These are phyloP conservation scores for Ypsolopha sequella DNA, from an alignment of 2,888 invertebrate species.

Conservation along the genomic window DNA sequence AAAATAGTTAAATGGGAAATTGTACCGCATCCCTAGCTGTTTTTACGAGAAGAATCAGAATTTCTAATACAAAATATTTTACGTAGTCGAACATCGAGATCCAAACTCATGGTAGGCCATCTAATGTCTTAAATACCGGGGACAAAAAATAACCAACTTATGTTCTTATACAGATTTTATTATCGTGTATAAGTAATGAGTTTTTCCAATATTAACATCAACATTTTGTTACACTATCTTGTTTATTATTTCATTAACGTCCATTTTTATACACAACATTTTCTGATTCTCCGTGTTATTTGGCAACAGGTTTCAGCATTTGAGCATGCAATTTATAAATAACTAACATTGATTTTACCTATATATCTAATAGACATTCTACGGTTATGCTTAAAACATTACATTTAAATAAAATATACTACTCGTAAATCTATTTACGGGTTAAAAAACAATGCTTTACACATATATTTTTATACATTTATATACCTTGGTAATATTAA, in stretches of 20 bases:
- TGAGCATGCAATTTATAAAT: conserved; percentile 2
- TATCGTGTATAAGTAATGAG: not conserved
- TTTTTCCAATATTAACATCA: conserved; percentile 2
- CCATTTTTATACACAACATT: not conserved
- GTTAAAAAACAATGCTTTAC: not conserved
- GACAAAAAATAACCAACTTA: not conserved
- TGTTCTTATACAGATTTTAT: not conserved
- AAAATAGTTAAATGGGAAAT: too few relatives aligned
- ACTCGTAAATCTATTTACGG: not conserved
- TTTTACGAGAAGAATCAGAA: too few relatives aligned
- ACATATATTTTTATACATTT: not conserved
- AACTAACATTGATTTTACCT: not conserved
- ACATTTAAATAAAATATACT: too few relatives aligned
- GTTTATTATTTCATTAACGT: conserved; percentile 3
- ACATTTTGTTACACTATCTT: conserved; percentile 3
- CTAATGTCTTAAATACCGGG: too few relatives aligned
- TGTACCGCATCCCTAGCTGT: too few relatives aligned
- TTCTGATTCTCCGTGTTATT: conserved; percentile 14
- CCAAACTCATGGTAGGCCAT: too few relatives aligned
- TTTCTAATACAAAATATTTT: too few relatives aligned
- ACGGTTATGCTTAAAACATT: too few relatives aligned
- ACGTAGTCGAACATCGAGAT: not conserved
- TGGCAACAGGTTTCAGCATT: conserved; percentile 48
- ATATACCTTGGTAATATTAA: conserved; percentile 5
- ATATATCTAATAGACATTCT: too few relatives aligned